Evolutionary conservation across 2,888 invertebrate genomes (phyloP), one percentile per base, ranked within the genome.

Genomic region (Endotricha flammealis): DNA sequence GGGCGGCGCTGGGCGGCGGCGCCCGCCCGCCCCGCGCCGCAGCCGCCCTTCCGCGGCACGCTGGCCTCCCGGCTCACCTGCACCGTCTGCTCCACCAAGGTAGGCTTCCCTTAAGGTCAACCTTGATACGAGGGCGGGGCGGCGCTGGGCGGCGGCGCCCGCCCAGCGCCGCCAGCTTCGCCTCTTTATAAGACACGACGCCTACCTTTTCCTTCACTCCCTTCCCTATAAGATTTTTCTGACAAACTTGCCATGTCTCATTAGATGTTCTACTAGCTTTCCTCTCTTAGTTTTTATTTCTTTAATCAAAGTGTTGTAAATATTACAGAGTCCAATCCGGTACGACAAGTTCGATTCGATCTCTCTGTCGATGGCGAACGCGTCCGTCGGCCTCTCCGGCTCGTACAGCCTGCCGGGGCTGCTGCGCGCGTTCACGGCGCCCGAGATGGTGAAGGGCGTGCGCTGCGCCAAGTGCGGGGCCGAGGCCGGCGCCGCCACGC

Each of bases 311-410:
- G n/a, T 39, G 0, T 24, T 12, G 13, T 9, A 23, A 7, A 38
- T 16, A 28, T 53, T 45, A 6, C 86, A 95, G 92, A 94, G 94
- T 44, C 92, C 95, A 0, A 93, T 96, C n/a, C 92, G 94, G 12
- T 95, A 96, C 69, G 97, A 97, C 72, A 95, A 95, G 64, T 95
- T 97, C 65, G 96, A 97, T 78, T 95, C 95, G 64, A 87, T 97
- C 28, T 95, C 96, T 0, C 77, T 97, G 30, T 92, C 93, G 10
- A 82, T 96, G 62, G 92, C 95, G 4, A 88, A 89, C 44, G 88
- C 89, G 2, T 88, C 88, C 38, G 77, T 83, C 0, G 90, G 90
- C 1, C 69, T 89, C 28, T 88, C 89, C 0, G 85, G 91, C 23
- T 89, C 92, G 41, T 91, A 92, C 57, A 83, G 74, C 35, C 55